These are phyloP conservation scores for Percopsis omiscomaycus DNA, from an alignment of 2,797 vertebrate genomes.

Conservation along the genomic window DNA sequence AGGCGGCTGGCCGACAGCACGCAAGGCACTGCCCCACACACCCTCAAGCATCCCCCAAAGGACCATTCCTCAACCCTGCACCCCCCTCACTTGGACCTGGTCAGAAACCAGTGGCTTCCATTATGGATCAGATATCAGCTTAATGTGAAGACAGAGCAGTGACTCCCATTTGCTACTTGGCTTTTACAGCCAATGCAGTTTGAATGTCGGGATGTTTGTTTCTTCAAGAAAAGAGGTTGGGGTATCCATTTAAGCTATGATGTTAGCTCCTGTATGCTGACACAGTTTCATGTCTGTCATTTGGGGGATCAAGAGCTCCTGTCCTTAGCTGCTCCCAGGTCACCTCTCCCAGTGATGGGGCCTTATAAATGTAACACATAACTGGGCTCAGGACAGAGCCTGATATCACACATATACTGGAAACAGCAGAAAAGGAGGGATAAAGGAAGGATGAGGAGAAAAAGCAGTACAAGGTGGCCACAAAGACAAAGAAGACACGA, in stretches of 20 bases:
- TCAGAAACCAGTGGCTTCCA: constrained; percentile 53
- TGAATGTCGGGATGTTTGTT: too few species aligned
- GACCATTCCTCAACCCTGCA: constrained; percentile 37
- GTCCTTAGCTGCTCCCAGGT: constrained; percentile 42
- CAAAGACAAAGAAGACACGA: too few species aligned
- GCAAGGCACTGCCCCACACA: constrained; percentile 72
- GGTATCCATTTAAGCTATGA: neutral
- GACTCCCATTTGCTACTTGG: constrained; percentile 50
- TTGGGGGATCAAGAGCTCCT: constrained; percentile 45
- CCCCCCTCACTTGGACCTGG: constrained; percentile 50
- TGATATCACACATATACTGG: constrained; percentile 10
- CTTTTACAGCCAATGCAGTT: neutral
- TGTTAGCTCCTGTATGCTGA: constrained; percentile 7
- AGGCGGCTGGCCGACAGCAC: constrained; percentile 71
- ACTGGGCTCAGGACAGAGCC: constrained; percentile 4
- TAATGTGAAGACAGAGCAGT: constrained; percentile 54
- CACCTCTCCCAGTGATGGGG: constrained; percentile 36
- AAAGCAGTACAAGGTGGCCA: neutral
- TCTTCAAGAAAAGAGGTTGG: neutral
- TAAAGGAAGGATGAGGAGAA: neutral
- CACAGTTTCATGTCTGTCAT: constrained; percentile 46
- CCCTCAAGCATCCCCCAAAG: constrained; percentile 61
- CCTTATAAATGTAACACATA: constrained; percentile 45
- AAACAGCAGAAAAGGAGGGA: neutral
- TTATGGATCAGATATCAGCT: constrained; percentile 57